Conservation (phyloP, 53 echinoderm and acorn worm genomes). For the Echinometra lucunter region DNA sequence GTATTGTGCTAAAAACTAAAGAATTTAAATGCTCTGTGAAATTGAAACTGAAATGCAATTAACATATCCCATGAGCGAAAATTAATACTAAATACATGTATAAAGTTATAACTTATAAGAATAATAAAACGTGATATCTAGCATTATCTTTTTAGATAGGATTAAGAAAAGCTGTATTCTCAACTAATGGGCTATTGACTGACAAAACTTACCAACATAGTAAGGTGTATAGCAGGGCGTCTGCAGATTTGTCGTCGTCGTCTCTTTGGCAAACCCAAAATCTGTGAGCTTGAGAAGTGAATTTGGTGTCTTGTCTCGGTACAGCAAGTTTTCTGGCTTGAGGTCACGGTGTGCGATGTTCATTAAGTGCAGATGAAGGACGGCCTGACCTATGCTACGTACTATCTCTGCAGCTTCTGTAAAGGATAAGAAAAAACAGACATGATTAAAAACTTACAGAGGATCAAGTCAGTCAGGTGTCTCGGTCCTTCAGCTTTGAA, state of each 20-base stretch:
- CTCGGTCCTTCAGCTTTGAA: not conserved
- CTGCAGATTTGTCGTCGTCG: conserved; percentile 92
- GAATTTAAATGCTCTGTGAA: too few species aligned
- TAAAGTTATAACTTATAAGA: not conserved
- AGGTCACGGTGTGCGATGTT: conserved; percentile 98
- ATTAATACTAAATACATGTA: too few species aligned
- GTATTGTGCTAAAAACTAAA: too few species aligned
- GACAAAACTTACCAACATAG: conserved; percentile 94
- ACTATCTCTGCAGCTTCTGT: conserved; percentile 97
- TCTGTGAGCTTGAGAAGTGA: conserved; percentile 95
- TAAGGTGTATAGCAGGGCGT: conserved; percentile 99
- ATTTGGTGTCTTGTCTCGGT: conserved; percentile 76
- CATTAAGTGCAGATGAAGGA: conserved; percentile 90
- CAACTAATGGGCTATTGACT: not conserved
- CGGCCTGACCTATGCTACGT: conserved; percentile 88
- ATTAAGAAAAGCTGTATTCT: too few species aligned
- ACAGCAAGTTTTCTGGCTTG: conserved; percentile 96
- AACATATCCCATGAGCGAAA: too few species aligned
- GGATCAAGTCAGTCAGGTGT: not conserved
- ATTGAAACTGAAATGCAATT: not conserved
- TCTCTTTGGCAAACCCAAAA: conserved; percentile 98
- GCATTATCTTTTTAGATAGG: too few species aligned
- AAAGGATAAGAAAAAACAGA: not conserved
- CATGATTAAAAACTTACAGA: not conserved
- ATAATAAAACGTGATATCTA: not conserved